phyloP scores from a whole-genome alignment of 2,888 invertebrate species.

The Scaptodrosophila latifasciaeformis region DNA sequence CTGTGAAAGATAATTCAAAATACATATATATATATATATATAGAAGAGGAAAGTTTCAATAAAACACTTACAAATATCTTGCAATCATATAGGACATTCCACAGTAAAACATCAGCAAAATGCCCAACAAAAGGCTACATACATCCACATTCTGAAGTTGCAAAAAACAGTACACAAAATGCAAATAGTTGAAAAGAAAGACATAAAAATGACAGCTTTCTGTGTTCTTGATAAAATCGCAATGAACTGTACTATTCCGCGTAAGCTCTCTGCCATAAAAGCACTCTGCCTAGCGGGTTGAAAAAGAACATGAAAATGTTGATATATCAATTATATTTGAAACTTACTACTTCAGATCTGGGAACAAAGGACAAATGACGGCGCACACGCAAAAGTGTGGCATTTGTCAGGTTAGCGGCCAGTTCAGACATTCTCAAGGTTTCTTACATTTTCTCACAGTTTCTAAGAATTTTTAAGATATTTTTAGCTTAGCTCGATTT shows the following conservation, averaged over 20 bases:
- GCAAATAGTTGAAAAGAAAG: constrained; percentile 1
- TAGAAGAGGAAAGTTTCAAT: background rate
- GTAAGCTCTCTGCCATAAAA: background rate
- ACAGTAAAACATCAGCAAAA: background rate
- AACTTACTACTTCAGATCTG: constrained; percentile 8
- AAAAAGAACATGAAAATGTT: background rate
- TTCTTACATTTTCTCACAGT: too few relatives aligned
- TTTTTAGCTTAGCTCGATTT: too few relatives aligned
- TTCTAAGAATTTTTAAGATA: too few relatives aligned
- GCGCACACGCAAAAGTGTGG: constrained; percentile 1
- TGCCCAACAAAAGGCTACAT: background rate
- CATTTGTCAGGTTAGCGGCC: too few relatives aligned
- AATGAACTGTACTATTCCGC: too few relatives aligned
- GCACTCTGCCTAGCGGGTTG: constrained; percentile 10
- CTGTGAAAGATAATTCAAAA: too few relatives aligned
- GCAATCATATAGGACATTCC: constrained; percentile 8
- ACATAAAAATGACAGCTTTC: constrained; percentile 13
- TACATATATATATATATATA: too few relatives aligned
- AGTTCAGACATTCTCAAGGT: too few relatives aligned
- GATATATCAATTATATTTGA: background rate
- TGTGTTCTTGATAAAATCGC: too few relatives aligned
- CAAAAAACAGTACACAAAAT: constrained; percentile 21
- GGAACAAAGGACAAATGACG: constrained; percentile 16
- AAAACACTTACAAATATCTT: constrained; percentile 31
- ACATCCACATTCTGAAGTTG: background rate